phyloP scores from a whole-genome alignment of 2,113 vertebrate species.

The Brachypteracias leptosomus region DNA sequence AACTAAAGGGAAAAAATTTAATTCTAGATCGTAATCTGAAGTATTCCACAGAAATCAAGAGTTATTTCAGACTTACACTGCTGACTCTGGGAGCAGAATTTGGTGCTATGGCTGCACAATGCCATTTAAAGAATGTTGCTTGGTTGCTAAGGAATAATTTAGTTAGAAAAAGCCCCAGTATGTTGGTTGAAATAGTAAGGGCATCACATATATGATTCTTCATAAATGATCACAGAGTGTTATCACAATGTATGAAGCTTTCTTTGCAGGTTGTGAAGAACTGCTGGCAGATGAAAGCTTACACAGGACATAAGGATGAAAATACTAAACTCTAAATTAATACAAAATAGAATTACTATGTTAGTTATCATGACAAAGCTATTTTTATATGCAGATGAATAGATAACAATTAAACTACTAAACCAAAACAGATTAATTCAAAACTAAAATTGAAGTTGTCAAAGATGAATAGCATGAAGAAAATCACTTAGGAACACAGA shows the following conservation, averaged over 20 bases:
- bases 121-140: neutral
- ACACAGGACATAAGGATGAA: neutral
- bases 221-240: neutral
- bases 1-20: neutral
- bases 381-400: neutral
- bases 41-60: neutral
- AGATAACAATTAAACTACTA: neutral
- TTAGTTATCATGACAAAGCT: neutral
- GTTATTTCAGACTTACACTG: neutral
- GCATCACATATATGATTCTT: neutral
- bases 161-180: neutral
- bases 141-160: neutral
- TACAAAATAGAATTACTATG: neutral
- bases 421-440: neutral
- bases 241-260: neutral
- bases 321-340: neutral
- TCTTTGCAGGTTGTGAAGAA: neutral
- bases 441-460: neutral
- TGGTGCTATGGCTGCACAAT: neutral
- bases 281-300: neutral
- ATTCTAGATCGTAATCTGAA: neutral
- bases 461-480: neutral
- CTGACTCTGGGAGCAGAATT: neutral
- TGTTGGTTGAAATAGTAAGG: neutral
- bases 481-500: neutral